Evolutionary conservation across 1,140 invertebrate species (phyloP), one percentile per base, ranked within the genome.

Genomic region (Drosophila setifemur): DNA sequence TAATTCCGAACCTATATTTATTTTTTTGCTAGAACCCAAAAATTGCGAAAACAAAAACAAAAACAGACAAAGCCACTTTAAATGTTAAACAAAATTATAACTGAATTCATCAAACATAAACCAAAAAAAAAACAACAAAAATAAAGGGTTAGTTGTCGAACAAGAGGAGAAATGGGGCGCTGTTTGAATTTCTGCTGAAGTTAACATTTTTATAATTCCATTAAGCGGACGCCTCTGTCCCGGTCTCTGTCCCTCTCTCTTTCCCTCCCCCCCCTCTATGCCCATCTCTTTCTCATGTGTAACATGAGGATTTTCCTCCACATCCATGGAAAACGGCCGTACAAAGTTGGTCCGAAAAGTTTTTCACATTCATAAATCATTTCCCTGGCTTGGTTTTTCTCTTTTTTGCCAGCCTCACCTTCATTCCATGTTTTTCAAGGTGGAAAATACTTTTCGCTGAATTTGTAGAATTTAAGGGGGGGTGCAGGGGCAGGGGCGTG

Each of bases 171-270:
- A 71, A 61, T 57, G 40, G 50, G 73, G 70, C 74, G 50, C 60
- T 83, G 78, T 83, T 83, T 83, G 79, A 85, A 83, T 83, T 83
- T 83, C 43, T 83, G 79, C 79, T 83, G 79, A 83, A 83, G 79
- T 83, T 83, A 83, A 85, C 79, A 83, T 83, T 83, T 83, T 83
- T 83, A 83, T 83, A 83, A 83, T 83, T 83, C 79, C 79, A 83
- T 83, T 83, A 83, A 83, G 79, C 79, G 69, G 37, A 44, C 19
- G 64, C 40, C 57, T 18, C 50, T 57, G 53, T 40, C 48, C 31
- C 55, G 37, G 60, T 37, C 55, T 29, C 42, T 31, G n/a, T 39
- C 12, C 42, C 9, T 2, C 40, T 29, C 1, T 64, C 25, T 25
- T 25, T 7, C 14, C 4, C 6, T 1, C 23, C 5, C 11, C n/a